phyloP scores from a whole-genome alignment of 2,888 invertebrate species.

The Diarsia mendica region DNA sequence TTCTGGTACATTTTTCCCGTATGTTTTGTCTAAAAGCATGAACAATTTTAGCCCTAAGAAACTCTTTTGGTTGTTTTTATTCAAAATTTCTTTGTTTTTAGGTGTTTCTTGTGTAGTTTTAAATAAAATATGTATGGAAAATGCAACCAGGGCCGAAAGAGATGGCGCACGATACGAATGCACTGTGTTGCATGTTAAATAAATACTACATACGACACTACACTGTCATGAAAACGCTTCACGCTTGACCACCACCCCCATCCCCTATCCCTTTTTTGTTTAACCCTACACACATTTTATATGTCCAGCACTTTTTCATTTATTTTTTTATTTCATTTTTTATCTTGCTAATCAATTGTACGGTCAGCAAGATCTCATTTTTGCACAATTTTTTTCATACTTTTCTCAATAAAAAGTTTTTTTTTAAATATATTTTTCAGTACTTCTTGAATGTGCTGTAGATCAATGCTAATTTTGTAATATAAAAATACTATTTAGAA shows the following conservation, averaged over 20 bases:
- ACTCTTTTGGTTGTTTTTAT: slow-evolving; percentile 62
- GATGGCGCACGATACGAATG: slow-evolving; percentile 81
- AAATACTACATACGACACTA: slow-evolving; percentile 51
- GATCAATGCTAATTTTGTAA: slow-evolving; percentile 42
- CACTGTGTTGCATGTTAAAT: slow-evolving; percentile 82
- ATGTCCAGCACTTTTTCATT: slow-evolving; percentile 64
- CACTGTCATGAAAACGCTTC: slow-evolving; percentile 69
- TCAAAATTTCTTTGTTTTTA: slow-evolving; percentile 83
- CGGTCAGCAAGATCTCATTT: slow-evolving; percentile 47
- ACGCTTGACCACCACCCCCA: slow-evolving; percentile 70
- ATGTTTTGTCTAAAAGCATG: slow-evolving; percentile 69
- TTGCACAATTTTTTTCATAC: slow-evolving; percentile 49
- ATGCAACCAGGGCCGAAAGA: slow-evolving; percentile 90
- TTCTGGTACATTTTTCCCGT: slow-evolving; percentile 86
- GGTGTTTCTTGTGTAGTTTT: slow-evolving; percentile 76
- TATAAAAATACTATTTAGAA: not conserved
- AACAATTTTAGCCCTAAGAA: slow-evolving; percentile 55
- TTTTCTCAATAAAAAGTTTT: slow-evolving; percentile 1
- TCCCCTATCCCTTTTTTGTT: slow-evolving; percentile 59
- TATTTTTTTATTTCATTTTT: slow-evolving; percentile 45
- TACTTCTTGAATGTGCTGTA: slow-evolving; percentile 55
- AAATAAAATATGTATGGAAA: slow-evolving; percentile 75
- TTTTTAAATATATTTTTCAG: slow-evolving; percentile 21
- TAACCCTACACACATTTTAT: slow-evolving; percentile 58
- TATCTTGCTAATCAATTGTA: slow-evolving; percentile 51